Percentiles rank a stretch among this genome's conserved stretches.
Conservation (phyloP, 2,888 invertebrate genomes). For the Tenodera sinensis region DNA sequence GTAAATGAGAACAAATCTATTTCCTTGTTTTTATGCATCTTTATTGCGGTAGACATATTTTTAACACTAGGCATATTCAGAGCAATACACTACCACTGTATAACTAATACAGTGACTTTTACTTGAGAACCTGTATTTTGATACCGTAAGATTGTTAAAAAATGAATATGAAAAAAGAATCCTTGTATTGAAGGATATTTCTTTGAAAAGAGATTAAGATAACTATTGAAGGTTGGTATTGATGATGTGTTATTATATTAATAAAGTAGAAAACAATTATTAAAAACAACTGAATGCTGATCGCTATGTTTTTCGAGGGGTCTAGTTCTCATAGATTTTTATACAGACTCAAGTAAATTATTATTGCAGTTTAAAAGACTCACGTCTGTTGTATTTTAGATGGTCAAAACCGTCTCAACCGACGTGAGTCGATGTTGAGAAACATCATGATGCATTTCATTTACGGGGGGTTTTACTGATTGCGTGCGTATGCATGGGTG, state of each 20-base stretch:
- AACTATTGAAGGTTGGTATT: slow-evolving; percentile 30
- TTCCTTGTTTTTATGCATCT: slow-evolving; percentile 17
- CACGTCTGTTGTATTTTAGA: not conserved
- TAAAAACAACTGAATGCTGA: slow-evolving; percentile 28
- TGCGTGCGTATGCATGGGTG: not conserved
- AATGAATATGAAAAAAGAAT: slow-evolving; percentile 26
- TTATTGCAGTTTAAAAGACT: not conserved
- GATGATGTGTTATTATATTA: slow-evolving; percentile 28
- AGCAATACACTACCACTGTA: slow-evolving; percentile 31
- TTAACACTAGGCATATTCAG: slow-evolving; percentile 29
- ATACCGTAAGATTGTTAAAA: slow-evolving; percentile 33
- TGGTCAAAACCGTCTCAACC: not conserved
- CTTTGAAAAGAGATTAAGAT: slow-evolving; percentile 26
- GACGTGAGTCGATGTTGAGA: not conserved
- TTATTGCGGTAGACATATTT: slow-evolving; percentile 29
- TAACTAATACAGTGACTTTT: slow-evolving; percentile 30
- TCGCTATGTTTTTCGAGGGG: slow-evolving; percentile 14
- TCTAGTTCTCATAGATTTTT: slow-evolving; percentile 26
- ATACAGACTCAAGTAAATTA: slow-evolving; percentile 7
- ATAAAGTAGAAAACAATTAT: slow-evolving; percentile 26
- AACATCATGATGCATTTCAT: not conserved
- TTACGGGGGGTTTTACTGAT: no score
- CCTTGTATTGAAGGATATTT: slow-evolving; percentile 27
- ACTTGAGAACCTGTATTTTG: slow-evolving; percentile 34
- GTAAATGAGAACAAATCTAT: slow-evolving; percentile 3